Base-by-base conservation (phyloP, 2,797 vertebrate species). In the Heteromormyrus szaboi region DNA sequence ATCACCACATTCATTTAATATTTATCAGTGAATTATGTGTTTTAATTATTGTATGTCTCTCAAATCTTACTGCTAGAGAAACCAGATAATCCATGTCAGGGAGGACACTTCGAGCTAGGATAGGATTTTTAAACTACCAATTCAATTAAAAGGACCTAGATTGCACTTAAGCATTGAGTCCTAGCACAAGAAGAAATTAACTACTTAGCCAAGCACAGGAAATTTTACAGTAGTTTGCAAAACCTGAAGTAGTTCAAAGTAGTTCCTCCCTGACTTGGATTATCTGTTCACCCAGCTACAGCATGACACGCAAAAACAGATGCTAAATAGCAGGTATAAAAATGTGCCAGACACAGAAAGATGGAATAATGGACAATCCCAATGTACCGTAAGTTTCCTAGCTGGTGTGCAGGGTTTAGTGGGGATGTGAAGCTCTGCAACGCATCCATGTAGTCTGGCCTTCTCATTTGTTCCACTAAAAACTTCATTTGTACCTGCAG, bases 371-470 rank as follows among this genome's bases (percentile, higher is more conserved):
- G 7, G 29, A 37, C 29, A 17, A 25, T 41, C 5, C 19, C 53
- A 87, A 25, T 17, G 11, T 86, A 98, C 98, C 98, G 95, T 90
- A 99, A 95, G 92, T 97, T 99, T 92, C 98, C 98, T 91, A 99
- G 95, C 50, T 99, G 98, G 93, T 99, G 98, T 0, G 98, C 98
- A 91, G 98, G 98, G 93, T 99, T 99, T 48, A 99, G 96, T 88
- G 98, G 98, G 89, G 98, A 99, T 6, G 98, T 97, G 94, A 98
- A 99, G 90, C 97, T 98, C 93, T 99, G 98, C 9, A 99, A 93
- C 7, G 98, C 98, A 92, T 99, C 98, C 98, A 99, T 99, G 92
- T 98, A 99, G 94, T 99, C 98, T 0, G 98, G 98, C 83, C 98
- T 95, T 92, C 98, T 97, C 98, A 99, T 99, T 91, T 99, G 98